phyloP scores from a whole-genome alignment of 2,888 invertebrate genomes.

The Copidosoma aretas region DNA sequence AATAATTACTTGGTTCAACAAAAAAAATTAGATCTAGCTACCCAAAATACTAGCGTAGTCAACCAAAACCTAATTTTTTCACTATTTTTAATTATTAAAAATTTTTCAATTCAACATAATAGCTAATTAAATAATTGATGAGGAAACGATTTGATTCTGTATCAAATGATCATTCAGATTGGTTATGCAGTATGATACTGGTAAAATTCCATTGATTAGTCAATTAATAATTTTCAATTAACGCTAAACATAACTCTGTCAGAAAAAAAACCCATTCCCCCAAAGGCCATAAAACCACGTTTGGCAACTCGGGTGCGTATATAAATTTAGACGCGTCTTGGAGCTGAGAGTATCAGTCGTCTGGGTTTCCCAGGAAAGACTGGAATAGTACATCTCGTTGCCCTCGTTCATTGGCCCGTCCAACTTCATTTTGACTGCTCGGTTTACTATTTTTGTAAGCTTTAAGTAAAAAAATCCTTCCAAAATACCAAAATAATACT shows the following conservation, averaged over 20 bases:
- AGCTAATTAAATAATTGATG: no score
- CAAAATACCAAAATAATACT: neutral
- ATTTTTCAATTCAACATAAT: no score
- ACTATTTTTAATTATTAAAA: no score
- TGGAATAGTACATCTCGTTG: constrained; percentile 32
- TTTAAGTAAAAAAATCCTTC: neutral
- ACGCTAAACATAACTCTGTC: neutral
- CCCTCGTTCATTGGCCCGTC: constrained; percentile 14
- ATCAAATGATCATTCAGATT: no score
- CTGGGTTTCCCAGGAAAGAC: constrained; percentile 31
- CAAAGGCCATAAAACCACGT: neutral
- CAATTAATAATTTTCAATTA: neutral
- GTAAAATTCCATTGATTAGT: neutral
- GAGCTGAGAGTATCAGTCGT: neutral
- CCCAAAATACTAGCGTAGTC: no score
- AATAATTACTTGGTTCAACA: no score
- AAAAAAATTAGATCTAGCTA: no score
- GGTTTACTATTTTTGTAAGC: constrained; percentile 1
- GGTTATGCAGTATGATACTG: no score
- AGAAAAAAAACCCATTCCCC: neutral
- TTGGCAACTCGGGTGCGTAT: neutral
- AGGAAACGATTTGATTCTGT: no score
- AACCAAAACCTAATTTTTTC: no score
- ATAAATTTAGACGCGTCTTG: constrained; percentile 30
- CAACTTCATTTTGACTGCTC: constrained; percentile 5